phyloP scores from a whole-genome alignment of 2,888 invertebrate genomes.

The Ariolimax columbianus region DNA sequence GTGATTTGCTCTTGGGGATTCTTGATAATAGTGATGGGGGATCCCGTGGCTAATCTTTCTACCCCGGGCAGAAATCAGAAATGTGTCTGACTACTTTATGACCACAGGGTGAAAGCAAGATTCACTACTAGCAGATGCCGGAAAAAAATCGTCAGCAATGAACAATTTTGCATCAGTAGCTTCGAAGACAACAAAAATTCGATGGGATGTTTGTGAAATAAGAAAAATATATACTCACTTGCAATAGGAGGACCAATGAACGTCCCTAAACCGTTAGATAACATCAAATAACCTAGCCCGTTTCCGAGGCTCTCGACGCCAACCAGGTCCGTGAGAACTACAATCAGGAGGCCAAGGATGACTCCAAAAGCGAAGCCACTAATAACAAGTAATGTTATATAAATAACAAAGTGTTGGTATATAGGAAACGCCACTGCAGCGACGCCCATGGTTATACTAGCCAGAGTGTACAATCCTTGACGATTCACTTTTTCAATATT shows the following conservation, averaged over 20 bases:
- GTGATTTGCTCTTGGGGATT: too few relatives aligned
- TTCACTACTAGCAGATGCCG: too few relatives aligned
- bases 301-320: constrained; percentile 64
- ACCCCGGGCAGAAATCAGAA: too few relatives aligned
- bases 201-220: too few relatives aligned
- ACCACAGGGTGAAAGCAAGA: too few relatives aligned
- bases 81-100: too few relatives aligned
- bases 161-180: too few relatives aligned
- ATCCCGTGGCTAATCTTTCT: too few relatives aligned
- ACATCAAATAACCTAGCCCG: constrained; percentile 71
- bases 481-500: constrained; percentile 57
- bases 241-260: constrained; percentile 66
- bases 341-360: constrained; percentile 67
- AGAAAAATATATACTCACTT: constrained; percentile 56
- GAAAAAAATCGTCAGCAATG: too few relatives aligned
- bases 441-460: constrained; percentile 62
- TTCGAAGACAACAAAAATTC: too few relatives aligned
- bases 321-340: constrained; percentile 69
- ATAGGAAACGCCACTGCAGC: constrained; percentile 56
- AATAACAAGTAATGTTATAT: constrained; percentile 53
- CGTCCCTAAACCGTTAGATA: constrained; percentile 70
- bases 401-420: constrained; percentile 39
- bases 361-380: constrained; percentile 68
- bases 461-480: constrained; percentile 61
- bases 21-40: too few relatives aligned